Evolutionary conservation across 2,797 vertebrate species (phyloP), one percentile per base, ranked within the genome.

Genomic region (Thalassophryne amazonica): DNA sequence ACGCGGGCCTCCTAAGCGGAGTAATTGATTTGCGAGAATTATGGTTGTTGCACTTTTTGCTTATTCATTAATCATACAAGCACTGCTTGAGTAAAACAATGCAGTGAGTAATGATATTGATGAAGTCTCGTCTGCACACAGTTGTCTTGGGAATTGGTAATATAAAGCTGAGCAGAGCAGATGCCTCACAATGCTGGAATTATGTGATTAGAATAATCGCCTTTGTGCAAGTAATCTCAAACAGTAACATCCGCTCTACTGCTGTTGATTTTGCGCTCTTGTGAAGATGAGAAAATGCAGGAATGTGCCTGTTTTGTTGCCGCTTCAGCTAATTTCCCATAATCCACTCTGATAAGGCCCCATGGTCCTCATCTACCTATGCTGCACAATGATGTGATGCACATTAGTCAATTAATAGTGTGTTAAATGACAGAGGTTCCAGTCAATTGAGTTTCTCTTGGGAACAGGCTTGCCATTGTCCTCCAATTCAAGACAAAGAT

Each of bases 401-500:
- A 93, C 93, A 96, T 97, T 96, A 95, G 93, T 94, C 93, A 94
- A 97, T 97, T 95, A 98, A 98, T 95, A 94, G 91, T 72, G 92
- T 96, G 94, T 93, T 96, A 97, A 97, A 97, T 92, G 92, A 93
- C 90, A 90, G 89, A 81, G 90, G 94, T 95, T 95, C 91, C 91
- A 66, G 93, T 92, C 94, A 95, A 95, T 94, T 96, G 93, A 94
- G 91, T 91, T 93, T 91, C 92, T 93, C 79, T 73, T 42, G 81
- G 85, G 81, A 83, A 59, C 41, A 28, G 46, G 27, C 56, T 14
- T 57, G 58, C 49, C 58, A 33, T 85, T 84, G 81, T 80, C 68
- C 76, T 72, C 61, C 70, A 57, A 69, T 54, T 63, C 52, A 38
- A 79, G 62, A 63, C 33, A 29, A 20, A 68, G 34, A 78, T 36